These are phyloP conservation scores for Lagocephalus sceleratus DNA, from an alignment of 2,797 vertebrate genomes.

Conservation along the genomic window DNA sequence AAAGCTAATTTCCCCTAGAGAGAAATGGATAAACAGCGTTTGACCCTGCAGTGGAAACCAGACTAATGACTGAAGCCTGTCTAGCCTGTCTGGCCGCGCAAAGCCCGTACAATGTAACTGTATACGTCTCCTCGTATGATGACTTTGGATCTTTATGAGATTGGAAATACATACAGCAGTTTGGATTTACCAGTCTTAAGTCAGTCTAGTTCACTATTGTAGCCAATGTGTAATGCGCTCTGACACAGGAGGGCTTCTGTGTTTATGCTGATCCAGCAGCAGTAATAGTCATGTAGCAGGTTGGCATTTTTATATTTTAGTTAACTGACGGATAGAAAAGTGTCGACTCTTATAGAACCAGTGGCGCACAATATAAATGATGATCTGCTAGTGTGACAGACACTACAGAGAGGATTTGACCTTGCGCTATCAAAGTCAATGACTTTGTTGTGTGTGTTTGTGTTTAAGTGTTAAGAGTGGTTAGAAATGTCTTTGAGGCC, in stretches of 20 bases:
- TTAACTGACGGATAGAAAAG: no score
- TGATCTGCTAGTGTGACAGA: no score
- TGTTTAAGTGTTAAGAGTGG: conserved; percentile 34
- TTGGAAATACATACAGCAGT: conserved; percentile 37
- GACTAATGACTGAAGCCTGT: conserved; percentile 39
- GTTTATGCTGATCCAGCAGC: no score
- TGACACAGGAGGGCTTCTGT: no score
- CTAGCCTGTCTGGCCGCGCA: conserved; percentile 24
- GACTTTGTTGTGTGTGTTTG: conserved; percentile 17
- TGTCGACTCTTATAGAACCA: no score
- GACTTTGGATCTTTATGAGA: conserved; percentile 28
- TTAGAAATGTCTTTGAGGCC: conserved; percentile 52
- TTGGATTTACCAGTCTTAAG: conserved; percentile 28
- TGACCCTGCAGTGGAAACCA: conserved; percentile 36
- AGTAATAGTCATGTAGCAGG: not conserved
- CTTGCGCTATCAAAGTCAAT: conserved; percentile 51
- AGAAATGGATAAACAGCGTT: conserved; percentile 27
- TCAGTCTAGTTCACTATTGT: conserved; percentile 27
- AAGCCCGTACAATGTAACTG: conserved; percentile 32
- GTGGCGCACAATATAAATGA: no score
- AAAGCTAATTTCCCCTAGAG: conserved; percentile 19
- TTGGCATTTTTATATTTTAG: no score
- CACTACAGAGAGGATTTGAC: conserved; percentile 20
- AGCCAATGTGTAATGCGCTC: conserved; percentile 15
- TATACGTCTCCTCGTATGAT: conserved; percentile 26